Evolutionary conservation across 2,888 invertebrate genomes (phyloP).

Genomic region (Cinara cedri): DNA sequence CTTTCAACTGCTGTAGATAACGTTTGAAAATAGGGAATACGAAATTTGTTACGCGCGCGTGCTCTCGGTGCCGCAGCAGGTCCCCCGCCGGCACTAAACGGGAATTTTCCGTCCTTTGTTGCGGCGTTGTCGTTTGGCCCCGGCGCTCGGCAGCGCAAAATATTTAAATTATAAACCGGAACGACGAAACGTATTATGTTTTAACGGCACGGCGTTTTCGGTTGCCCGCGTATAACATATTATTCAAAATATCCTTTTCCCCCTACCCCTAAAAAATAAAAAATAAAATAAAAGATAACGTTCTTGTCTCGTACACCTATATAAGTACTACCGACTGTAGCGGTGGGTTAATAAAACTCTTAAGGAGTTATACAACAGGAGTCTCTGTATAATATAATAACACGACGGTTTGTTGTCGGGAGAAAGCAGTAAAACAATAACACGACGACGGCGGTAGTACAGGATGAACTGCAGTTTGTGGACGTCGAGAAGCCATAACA

Average conservation of each 20-base stretch:
- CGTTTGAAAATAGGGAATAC: background rate
- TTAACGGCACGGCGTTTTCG: constrained; percentile 31
- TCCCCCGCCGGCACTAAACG: constrained; percentile 42
- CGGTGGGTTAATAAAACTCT: constrained; percentile 45
- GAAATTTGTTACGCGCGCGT: constrained; percentile 2
- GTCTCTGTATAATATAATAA: background rate
- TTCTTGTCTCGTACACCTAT: too few relatives aligned
- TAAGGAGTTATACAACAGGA: constrained; percentile 12
- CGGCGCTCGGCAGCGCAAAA: too few relatives aligned
- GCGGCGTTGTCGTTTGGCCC: too few relatives aligned
- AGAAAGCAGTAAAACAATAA: constrained; percentile 52
- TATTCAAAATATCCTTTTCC: constrained; percentile 53
- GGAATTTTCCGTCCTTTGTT: constrained; percentile 40
- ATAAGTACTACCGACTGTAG: constrained; percentile 20
- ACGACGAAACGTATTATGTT: constrained; percentile 17
- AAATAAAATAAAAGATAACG: background rate
- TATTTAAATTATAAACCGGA: constrained; percentile 33
- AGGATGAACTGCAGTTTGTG: constrained; percentile 10
- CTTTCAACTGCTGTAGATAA: too few relatives aligned
- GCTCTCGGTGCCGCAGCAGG: too few relatives aligned
- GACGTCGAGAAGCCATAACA: constrained; percentile 34
- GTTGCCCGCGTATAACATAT: constrained; percentile 36
- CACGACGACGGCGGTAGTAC: background rate
- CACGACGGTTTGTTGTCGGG: constrained; percentile 1
- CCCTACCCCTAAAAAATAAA: too few relatives aligned